Conservation (phyloP, 2,113 vertebrate genomes). For the Mus musculus region GRCm39 chr6:57737501-57738000, state of each 20-base stretch:
- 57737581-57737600: too few species aligned
- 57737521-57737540: too few species aligned
- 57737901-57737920: accelerated
- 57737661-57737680: too few species aligned
- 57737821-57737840: neutral
- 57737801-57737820: neutral
- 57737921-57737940: neutral
- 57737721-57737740: accelerated
- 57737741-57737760: too few species aligned
- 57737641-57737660: too few species aligned
- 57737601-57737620: too few species aligned
- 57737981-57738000: neutral
- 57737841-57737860: too few species aligned
- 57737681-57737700: accelerated
- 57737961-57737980: neutral
- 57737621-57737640: too few species aligned
- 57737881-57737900: too few species aligned
- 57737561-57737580: too few species aligned
- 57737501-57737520: too few species aligned
- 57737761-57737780: neutral
- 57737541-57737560: too few species aligned
- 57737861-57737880: neutral
- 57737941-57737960: neutral
- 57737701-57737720: accelerated
- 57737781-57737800: accelerated